Base-by-base conservation (phyloP, 2,113 vertebrate species). In the Chlorocebus sabaeus region DNA sequence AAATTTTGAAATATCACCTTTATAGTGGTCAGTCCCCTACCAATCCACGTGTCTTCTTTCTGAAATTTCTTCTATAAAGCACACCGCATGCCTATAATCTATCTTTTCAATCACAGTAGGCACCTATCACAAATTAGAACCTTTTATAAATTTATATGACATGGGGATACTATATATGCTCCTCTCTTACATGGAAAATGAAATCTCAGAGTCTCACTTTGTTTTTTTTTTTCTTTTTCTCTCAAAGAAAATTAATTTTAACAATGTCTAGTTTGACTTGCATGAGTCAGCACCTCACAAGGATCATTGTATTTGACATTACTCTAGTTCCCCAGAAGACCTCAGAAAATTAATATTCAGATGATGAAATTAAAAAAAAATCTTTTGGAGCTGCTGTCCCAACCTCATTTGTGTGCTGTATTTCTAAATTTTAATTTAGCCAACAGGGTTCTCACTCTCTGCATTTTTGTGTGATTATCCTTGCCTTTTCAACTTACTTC, bases 111-210 rank as follows among this genome's bases (percentile, higher is more conserved):
- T 95, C 95, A 97, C 93, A 98, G 92, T 76, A 2, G 91, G 59
- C 85, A 84, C 95, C 93, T 84, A 83, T 94, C 91, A 92, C 97
- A 92, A 96, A 96, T 92, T 96, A 97, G 96, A 98, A 94, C 25
- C 93, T 98, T 98, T 96, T 97, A 90, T 96, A 84, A 93, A 98
- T 96, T 98, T 97, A 96, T 87, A 78, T 95, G 81, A 98, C 97
- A 98, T 96, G 64, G 84, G 16, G 68, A 96, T 97, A 97, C 96
- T 85, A 89, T 94, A 80, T 89, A 75, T 57, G 85, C 70, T 95
- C 92, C 35, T 97, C 79, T 98, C 64, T 97, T 76, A 95, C 10
- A 48, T 35, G 22, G 12, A 78, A 70, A 90, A 92, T 72, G 55
- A 98, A 98, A 98, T 23, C 9, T 97, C 95, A 98, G 59, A 88